phyloP scores from a whole-genome alignment of 2,888 invertebrate genomes.

The Epistrophe eligans region DNA sequence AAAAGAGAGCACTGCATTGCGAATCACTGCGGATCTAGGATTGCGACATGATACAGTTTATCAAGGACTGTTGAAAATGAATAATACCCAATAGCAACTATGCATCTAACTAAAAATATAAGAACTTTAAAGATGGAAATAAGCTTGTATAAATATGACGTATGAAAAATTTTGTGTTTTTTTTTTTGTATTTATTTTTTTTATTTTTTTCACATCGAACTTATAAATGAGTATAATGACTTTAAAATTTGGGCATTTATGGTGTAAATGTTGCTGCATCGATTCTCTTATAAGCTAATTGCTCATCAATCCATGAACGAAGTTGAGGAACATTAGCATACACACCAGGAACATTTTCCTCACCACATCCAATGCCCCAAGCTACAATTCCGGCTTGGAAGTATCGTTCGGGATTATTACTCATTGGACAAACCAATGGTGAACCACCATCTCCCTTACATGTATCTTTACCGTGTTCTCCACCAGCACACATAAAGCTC shows the following conservation, averaged over 20 bases:
- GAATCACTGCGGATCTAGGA: too few relatives aligned
- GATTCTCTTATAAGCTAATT: slow-evolving; percentile 65
- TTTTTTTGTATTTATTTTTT: not conserved
- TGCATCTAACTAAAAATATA: too few relatives aligned
- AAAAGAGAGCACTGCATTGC: too few relatives aligned
- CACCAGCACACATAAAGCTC: slow-evolving; percentile 91
- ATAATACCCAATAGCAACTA: too few relatives aligned
- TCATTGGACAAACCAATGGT: slow-evolving; percentile 88
- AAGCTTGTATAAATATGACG: too few relatives aligned
- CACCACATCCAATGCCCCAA: slow-evolving; percentile 92
- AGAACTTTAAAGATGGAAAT: too few relatives aligned
- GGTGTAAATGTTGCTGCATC: slow-evolving; percentile 44
- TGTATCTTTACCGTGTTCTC: slow-evolving; percentile 86
- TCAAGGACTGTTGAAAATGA: too few relatives aligned
- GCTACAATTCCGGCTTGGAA: slow-evolving; percentile 82
- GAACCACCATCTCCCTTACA: slow-evolving; percentile 88
- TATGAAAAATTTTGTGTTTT: too few relatives aligned
- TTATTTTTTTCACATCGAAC: not conserved
- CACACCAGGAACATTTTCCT: slow-evolving; percentile 87
- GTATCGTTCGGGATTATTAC: slow-evolving; percentile 79
- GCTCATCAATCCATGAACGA: slow-evolving; percentile 87
- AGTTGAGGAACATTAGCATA: slow-evolving; percentile 88
- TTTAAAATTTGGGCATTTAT: not conserved
- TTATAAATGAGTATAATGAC: not conserved
- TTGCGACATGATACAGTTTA: too few relatives aligned